A percentile compares a stretch with the other conserved stretches of the same genome.
Evolutionary conservation across 2,888 invertebrate genomes (phyloP).

Genomic region (Metalampra italica): DNA sequence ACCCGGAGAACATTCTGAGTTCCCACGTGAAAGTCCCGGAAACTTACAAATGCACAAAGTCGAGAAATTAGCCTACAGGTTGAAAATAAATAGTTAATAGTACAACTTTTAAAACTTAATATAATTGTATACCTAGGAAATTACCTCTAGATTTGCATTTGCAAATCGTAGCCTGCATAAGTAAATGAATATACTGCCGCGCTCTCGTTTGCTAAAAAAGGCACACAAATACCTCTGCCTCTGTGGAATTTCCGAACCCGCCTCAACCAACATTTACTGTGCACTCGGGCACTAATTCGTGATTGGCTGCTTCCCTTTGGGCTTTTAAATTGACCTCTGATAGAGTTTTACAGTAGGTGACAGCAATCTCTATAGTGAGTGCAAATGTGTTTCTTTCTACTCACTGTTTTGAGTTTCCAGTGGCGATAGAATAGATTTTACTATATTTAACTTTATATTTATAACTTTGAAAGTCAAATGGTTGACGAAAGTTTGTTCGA

Average conservation of each 20-base stretch:
- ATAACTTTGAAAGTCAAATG: too few species aligned
- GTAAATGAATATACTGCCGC: background rate
- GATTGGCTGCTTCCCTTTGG: background rate
- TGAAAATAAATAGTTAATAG: too few species aligned
- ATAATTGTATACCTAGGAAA: too few species aligned
- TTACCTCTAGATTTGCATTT: background rate
- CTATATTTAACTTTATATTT: too few species aligned
- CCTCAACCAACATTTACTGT: constrained; percentile 24
- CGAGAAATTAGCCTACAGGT: too few species aligned
- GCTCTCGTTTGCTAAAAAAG: background rate
- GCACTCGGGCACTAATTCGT: constrained; percentile 18
- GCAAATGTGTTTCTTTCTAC: background rate
- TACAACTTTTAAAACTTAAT: too few species aligned
- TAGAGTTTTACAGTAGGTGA: background rate
- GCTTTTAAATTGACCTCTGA: constrained; percentile 1
- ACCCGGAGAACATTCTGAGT: too few species aligned
- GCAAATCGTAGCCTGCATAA: background rate
- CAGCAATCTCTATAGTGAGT: background rate
- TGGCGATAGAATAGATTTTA: too few species aligned
- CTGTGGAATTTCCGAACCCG: constrained; percentile 10
- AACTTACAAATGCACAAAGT: too few species aligned
- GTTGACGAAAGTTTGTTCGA: too few species aligned
- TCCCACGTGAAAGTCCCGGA: too few species aligned
- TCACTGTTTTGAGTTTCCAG: background rate
- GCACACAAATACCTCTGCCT: constrained; percentile 12